These are phyloP conservation scores for Aphrocallistes beatrix DNA, from an alignment of 37 sponge, comb jelly and placozoan species.

Conservation along the genomic window DNA sequence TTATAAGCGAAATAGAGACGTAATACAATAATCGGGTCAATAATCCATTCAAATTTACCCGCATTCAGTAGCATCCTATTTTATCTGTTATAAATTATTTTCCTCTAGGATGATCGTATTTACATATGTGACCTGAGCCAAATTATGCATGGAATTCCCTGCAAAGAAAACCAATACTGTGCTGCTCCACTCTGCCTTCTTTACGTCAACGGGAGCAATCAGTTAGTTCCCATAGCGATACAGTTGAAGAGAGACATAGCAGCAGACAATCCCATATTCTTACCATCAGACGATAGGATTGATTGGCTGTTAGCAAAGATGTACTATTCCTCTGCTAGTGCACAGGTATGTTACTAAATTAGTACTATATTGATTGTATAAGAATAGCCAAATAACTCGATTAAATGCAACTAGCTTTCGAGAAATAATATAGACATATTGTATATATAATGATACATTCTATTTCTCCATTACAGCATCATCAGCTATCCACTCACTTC, in stretches of 20 bases:
- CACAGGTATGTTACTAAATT: constrained; percentile 25
- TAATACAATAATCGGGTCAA: no score
- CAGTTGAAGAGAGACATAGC: constrained; percentile 42
- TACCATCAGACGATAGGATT: constrained; percentile 38
- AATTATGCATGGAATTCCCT: constrained; percentile 30
- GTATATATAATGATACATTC: constrained; percentile 6
- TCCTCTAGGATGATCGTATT: constrained; percentile 39
- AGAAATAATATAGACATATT: no score
- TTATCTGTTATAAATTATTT: background rate
- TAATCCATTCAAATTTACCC: no score
- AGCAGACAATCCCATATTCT: constrained; percentile 43
- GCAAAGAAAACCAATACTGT: constrained; percentile 21
- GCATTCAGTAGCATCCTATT: no score
- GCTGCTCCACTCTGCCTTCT: constrained; percentile 47
- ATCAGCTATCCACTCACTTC: constrained; percentile 48
- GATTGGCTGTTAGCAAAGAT: constrained; percentile 70
- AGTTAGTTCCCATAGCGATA: constrained; percentile 52
- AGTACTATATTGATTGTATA: background rate
- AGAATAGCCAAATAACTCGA: no score
- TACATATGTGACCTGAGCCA: constrained; percentile 44
- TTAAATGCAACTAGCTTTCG: no score
- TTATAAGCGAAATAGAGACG: no score
- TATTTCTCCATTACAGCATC: constrained; percentile 24
- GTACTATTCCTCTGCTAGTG: constrained; percentile 31
- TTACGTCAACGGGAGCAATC: constrained; percentile 24